A percentile compares a stretch with the other conserved stretches of the same genome.
Conservation (phyloP, 1,140 invertebrate species). For the Eulimnadia texana region DNA sequence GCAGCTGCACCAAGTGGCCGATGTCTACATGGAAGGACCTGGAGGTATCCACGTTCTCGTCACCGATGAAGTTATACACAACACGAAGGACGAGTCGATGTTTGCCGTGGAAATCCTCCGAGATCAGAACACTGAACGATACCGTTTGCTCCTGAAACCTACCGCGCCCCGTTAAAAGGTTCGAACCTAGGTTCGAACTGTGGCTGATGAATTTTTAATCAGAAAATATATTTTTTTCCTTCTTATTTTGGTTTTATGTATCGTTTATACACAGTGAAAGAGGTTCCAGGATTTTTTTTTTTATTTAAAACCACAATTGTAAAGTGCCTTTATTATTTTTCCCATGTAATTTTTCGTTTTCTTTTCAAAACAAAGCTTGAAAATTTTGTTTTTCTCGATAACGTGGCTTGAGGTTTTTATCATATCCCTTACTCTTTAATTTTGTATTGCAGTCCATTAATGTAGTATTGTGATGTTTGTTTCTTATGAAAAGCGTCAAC, state of each 20-base stretch:
- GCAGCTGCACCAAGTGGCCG: slow-evolving; percentile 39
- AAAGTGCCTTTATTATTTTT: too few relatives aligned
- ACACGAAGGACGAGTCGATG: slow-evolving; percentile 47
- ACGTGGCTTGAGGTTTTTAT: neutral
- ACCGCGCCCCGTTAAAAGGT: neutral
- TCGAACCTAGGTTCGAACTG: neutral
- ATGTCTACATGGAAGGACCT: slow-evolving; percentile 54
- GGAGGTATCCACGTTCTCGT: slow-evolving; percentile 54
- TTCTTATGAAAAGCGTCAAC: neutral
- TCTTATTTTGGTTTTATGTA: neutral
- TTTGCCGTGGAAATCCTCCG: slow-evolving; percentile 22
- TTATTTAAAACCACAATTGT: too few relatives aligned
- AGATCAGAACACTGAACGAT: slow-evolving; percentile 2
- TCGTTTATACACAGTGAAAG: neutral
- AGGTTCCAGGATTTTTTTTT: too few relatives aligned
- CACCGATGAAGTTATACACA: slow-evolving; percentile 53
- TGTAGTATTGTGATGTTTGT: slow-evolving; percentile 1
- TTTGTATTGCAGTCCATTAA: slow-evolving; percentile 4
- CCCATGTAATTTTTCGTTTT: neutral
- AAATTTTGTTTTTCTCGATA: neutral
- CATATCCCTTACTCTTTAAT: neutral
- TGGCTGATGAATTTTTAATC: neutral
- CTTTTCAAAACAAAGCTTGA: neutral
- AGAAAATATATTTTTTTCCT: neutral
- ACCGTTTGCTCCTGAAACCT: slow-evolving; percentile 1